phyloP scores from a whole-genome alignment of 1,140 invertebrate genomes.

The Meloidogyne exigua region DNA sequence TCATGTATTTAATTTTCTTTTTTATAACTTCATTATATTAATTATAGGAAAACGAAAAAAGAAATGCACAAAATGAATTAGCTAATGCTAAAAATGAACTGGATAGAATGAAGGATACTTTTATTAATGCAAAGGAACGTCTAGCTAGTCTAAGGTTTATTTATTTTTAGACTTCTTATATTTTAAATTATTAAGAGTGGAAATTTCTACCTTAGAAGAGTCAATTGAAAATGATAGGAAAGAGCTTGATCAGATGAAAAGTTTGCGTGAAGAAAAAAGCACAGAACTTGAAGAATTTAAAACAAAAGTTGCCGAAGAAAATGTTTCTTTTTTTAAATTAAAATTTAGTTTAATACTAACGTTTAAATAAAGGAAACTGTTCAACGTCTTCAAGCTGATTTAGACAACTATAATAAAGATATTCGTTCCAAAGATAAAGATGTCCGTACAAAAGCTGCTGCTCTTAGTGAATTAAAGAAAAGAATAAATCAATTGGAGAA shows the following conservation, averaged over 20 bases:
- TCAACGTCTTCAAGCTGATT: slow-evolving; percentile 19
- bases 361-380: slow-evolving; percentile 25
- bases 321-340: slow-evolving; percentile 18
- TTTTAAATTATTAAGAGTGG: slow-evolving; percentile 25
- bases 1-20: not conserved
- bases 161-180: not conserved
- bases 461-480: slow-evolving; percentile 43
- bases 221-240: slow-evolving; percentile 28
- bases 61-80: slow-evolving; percentile 47
- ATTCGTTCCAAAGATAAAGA: slow-evolving; percentile 29
- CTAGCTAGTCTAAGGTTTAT: slow-evolving; percentile 26
- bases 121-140: slow-evolving; percentile 35
- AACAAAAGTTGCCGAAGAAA: slow-evolving; percentile 4
- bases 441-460: slow-evolving; percentile 15
- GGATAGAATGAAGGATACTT: slow-evolving; percentile 44
- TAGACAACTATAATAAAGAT: slow-evolving; percentile 35
- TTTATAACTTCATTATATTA: not conserved
- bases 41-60: slow-evolving; percentile 47
- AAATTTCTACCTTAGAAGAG: slow-evolving; percentile 27
- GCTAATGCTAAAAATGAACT: slow-evolving; percentile 44
- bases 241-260: slow-evolving; percentile 10
- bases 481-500: slow-evolving; percentile 29
- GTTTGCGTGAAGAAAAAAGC: slow-evolving; percentile 8
- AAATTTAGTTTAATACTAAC: slow-evolving; percentile 15
- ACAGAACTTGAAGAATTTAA: not conserved